Evolutionary conservation across 2,113 vertebrate genomes (phyloP), one percentile per base, ranked within the genome.

Genomic region (Bubo blakistoni): DNA sequence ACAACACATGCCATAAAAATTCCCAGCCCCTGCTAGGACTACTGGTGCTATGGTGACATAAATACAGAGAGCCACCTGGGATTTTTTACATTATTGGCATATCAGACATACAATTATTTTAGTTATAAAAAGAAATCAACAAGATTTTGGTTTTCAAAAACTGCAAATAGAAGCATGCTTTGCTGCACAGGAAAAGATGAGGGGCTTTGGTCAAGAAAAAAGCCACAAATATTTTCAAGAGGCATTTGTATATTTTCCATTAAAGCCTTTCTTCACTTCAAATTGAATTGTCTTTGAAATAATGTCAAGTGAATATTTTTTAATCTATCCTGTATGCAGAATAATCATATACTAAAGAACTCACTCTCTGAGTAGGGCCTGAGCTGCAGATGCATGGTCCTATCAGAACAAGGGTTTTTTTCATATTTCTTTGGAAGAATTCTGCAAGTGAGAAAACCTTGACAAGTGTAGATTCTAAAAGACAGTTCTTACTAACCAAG

Each of bases 41-140:
- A 18, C 81, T 94, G 84, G 74, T 94, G 58, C 87, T 94, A 89
- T 92, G 66, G 91, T 85, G 93, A 95, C 62, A 91, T n/a, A 96
- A 96, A 94, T 70, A 91, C 61, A 89, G 87, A 91, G 54, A 87
- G 62, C 70, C 96, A 89, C 63, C 42, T 71, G 29, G 61, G 73
- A 74, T 91, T 91, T 91, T 88, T 90, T 76, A 63, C 66, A 40
- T 89, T 89, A 78, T 91, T 86, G 86, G 51, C 38, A 34, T 74
- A 74, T 89, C 77, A 96, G 69, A 74, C 69, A 63, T 51, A 49
- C 9, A 63, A 86, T 71, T 96, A 86, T 55, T 94, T 94, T 71
- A 15, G 42, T 59, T 63, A 81, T 55, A 67, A 84, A 92, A 91
- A 81, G 11, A 81, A 86, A 81, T 66, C 46, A 86, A 63, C 17